A percentile compares a stretch with the other conserved stretches of the same genome.
Conservation (phyloP, 2,797 vertebrate species). For the Sebastes itinus region DNA sequence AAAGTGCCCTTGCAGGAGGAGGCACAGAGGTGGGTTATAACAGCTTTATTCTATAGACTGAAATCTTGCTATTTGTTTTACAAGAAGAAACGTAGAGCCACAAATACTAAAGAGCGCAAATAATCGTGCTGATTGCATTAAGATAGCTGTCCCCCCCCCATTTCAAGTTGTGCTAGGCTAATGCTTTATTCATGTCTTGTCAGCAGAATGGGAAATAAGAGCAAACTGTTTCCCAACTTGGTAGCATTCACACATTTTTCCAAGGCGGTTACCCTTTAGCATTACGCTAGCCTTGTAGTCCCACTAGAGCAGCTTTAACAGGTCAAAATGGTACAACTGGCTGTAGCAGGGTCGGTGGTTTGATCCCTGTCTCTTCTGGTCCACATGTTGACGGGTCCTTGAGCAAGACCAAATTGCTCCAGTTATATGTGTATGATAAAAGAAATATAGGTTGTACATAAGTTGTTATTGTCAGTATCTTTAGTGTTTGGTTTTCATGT, state of each 20-base stretch:
- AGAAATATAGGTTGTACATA: background rate
- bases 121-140: background rate
- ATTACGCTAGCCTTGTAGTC: too few relatives aligned
- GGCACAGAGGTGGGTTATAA: background rate
- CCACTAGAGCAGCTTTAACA: background rate
- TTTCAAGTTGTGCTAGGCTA: background rate
- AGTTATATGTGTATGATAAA: background rate
- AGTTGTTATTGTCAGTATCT: background rate
- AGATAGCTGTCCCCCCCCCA: background rate
- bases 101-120: background rate
- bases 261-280: too few relatives aligned
- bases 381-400: background rate
- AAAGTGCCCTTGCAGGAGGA: background rate
- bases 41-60: background rate
- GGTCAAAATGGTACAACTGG: too few relatives aligned
- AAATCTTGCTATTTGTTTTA: background rate
- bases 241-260: background rate
- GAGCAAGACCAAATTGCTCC: background rate
- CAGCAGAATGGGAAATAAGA: background rate
- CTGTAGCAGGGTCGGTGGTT: background rate
- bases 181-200: background rate
- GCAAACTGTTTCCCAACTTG: background rate
- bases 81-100: background rate
- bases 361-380: background rate
- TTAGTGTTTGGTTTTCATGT: background rate